Evolutionary conservation across 1,140 invertebrate genomes (phyloP), one percentile per base, ranked within the genome.

Genomic region (Chionoecetes opilio): DNA sequence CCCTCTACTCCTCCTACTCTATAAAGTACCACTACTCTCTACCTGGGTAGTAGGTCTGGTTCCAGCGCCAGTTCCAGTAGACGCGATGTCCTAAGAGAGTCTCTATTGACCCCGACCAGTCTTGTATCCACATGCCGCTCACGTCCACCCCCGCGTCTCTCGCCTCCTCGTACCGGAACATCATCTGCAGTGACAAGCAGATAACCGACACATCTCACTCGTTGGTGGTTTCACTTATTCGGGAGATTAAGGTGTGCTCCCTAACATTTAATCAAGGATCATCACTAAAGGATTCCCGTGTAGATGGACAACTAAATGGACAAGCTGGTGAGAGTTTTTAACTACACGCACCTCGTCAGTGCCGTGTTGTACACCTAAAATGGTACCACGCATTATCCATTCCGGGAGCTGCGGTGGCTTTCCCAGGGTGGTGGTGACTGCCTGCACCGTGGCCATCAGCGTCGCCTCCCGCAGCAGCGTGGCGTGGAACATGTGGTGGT

Each of bases 21-120:
- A 46, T 14, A 46, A 46, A 5, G 14, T 14, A 8, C 41, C 41
- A 5, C n/a, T 8, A n/a, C 1, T 21, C 17, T n/a, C 26, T n/a
- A 97, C 97, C 96, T 85, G 97, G 97, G 94, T 97, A 97, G 11
- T 94, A 96, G 14, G 96, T 96, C 29, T 75, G 41, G 95, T 97
- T 97, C 97, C 97, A 97, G 91, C 96, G 96, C 97, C 97, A 97
- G 96, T 97, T 97, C 97, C 97, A 97, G 95, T 97, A 97, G 2
- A 97, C 96, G 14, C 97, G 95, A 26, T 96, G 96, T 21, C 97
- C 97, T 92, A 97, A 97, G 11, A 96, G 94, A 17, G 97, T 97
- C n/a, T 96, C 93, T 8, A 96, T 96, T 63, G 96, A 96, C 5
- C 97, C 97, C 6, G 97, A 97, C 97, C 97, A 97, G 95, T 97